These are phyloP conservation scores for Mus spicilegus DNA, from an alignment of 2,113 vertebrate species.

Conservation along the genomic window DNA sequence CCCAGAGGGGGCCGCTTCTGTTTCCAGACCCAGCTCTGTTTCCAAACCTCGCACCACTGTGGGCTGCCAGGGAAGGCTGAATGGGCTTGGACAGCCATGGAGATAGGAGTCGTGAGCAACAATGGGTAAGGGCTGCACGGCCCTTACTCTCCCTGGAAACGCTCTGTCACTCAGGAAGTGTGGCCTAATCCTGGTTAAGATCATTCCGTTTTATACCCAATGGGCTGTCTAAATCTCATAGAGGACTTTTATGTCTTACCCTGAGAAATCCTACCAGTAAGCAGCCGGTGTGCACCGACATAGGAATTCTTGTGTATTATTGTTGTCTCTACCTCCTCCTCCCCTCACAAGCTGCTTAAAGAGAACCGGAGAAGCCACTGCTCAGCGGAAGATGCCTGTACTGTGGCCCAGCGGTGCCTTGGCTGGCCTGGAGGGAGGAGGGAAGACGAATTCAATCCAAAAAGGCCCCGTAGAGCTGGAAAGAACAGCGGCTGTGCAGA, in stretches of 20 bases:
- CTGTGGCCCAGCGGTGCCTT: not conserved
- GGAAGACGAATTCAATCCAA: not conserved
- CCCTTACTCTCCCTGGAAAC: slow-evolving; percentile 58
- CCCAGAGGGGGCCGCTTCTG: not conserved
- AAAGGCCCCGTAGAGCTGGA: slow-evolving; percentile 11
- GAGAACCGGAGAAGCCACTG: slow-evolving; percentile 33
- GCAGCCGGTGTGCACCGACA: not conserved
- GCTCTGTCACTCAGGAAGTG: slow-evolving; percentile 55
- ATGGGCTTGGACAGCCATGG: not conserved
- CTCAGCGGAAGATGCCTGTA: slow-evolving; percentile 18
- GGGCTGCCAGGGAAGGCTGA: not conserved
- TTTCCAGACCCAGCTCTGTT: slow-evolving; percentile 34
- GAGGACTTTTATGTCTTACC: slow-evolving; percentile 53
- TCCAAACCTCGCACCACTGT: not conserved
- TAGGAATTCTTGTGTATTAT: not conserved
- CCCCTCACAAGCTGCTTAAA: not conserved
- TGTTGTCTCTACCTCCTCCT: not conserved
- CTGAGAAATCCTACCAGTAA: slow-evolving; percentile 42
- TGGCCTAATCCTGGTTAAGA: slow-evolving; percentile 46
- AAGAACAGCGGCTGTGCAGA: not conserved
- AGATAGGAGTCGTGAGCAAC: not conserved
- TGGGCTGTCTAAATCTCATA: not conserved
- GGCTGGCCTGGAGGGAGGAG: not conserved
- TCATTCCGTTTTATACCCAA: slow-evolving; percentile 39
- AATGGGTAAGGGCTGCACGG: not conserved